Conservation (phyloP, 2,113 vertebrate species). For the Pycnonotus jocosus region DNA sequence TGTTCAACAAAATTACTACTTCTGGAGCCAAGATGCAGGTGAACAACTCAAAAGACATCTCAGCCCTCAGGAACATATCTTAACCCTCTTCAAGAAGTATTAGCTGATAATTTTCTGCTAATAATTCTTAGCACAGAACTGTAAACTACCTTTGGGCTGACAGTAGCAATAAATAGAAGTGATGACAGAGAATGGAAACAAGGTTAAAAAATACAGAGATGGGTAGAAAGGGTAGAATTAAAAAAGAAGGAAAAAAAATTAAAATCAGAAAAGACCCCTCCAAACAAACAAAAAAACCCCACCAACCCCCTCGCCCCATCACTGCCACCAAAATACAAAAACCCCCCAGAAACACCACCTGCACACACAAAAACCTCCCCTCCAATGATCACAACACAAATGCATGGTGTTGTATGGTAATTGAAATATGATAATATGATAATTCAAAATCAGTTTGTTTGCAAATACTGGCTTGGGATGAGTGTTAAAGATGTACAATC, state of each 20-base stretch:
- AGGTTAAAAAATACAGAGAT: background rate
- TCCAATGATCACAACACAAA: background rate
- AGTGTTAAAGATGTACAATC: background rate
- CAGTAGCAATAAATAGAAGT: background rate
- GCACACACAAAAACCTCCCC: rapidly evolving
- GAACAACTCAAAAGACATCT: background rate
- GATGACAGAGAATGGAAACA: background rate
- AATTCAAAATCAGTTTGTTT: background rate
- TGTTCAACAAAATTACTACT: background rate
- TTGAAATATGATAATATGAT: background rate
- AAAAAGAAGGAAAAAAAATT: background rate
- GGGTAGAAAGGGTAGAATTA: background rate
- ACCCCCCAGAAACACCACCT: background rate
- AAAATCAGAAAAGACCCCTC: rapidly evolving
- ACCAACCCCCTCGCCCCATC: rapidly evolving
- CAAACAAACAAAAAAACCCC: background rate
- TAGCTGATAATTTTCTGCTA: background rate
- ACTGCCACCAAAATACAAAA: background rate
- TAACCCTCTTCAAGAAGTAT: background rate
- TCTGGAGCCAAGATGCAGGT: background rate
- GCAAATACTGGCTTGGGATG: background rate
- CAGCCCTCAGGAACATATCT: background rate
- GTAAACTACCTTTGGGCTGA: background rate
- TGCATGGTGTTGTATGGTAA: too few species aligned
- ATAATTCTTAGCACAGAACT: background rate